A percentile compares a stretch with the other conserved stretches of the same genome.
phyloP scores from a whole-genome alignment of 2,113 vertebrate genomes.

The Shinisaurus crocodilurus region DNA sequence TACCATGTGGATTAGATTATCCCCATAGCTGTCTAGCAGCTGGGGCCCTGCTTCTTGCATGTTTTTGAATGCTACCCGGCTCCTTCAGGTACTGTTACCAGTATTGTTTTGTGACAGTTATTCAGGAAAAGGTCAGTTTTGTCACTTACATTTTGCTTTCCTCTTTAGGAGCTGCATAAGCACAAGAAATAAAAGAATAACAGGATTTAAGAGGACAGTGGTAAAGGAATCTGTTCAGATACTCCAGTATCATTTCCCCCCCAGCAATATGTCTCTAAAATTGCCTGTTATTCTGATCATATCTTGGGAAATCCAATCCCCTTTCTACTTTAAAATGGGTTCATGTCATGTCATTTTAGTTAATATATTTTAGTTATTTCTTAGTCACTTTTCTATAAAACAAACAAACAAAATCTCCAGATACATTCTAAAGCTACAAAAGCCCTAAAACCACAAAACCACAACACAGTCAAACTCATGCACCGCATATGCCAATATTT shows the following conservation, averaged over 20 bases:
- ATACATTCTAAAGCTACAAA: neutral
- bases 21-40: slow-evolving; percentile 24
- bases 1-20: neutral
- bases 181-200: slow-evolving; percentile 23
- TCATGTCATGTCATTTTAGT: too few relatives aligned
- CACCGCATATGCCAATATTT: neutral
- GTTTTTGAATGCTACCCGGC: slow-evolving; percentile 8
- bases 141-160: slow-evolving; percentile 32
- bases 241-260: slow-evolving; percentile 46
- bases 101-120: neutral
- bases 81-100: neutral
- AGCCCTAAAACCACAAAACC: neutral
- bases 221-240: slow-evolving; percentile 34
- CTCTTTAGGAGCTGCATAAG: slow-evolving; percentile 31
- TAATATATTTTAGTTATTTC: slow-evolving; percentile 10
- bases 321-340: too few relatives aligned
- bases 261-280: neutral
- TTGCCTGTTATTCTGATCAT: neutral
- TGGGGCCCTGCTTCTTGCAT: slow-evolving; percentile 35
- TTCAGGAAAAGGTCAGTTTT: slow-evolving; percentile 23
- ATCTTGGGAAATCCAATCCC: too few relatives aligned
- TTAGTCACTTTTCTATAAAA: neutral
- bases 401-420: neutral
- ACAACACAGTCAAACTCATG: too few relatives aligned
- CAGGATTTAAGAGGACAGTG: slow-evolving; percentile 47